phyloP scores from a whole-genome alignment of 1,140 invertebrate genomes.

The Callitettix versicolor region DNA sequence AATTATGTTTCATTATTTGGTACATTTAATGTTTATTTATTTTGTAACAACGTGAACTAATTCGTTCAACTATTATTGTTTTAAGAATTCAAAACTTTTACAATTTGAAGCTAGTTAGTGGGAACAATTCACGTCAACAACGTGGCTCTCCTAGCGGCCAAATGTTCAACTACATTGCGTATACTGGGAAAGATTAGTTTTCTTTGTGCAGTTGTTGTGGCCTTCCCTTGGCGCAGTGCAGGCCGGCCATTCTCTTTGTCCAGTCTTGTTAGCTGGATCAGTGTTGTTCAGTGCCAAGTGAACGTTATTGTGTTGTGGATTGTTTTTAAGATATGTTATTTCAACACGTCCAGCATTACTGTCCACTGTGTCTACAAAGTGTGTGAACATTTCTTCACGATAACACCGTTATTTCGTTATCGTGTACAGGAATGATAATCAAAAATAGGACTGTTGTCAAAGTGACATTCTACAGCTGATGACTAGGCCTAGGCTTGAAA shows the following conservation, averaged over 20 bases:
- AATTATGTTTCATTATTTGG: too few relatives aligned
- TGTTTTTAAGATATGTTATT: background rate
- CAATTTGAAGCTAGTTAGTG: too few relatives aligned
- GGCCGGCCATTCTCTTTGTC: background rate
- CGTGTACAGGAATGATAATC: background rate
- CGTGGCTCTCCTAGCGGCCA: too few relatives aligned
- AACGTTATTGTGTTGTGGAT: constrained; percentile 11
- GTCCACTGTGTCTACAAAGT: background rate
- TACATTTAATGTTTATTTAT: too few relatives aligned
- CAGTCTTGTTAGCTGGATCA: constrained; percentile 2
- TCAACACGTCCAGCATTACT: background rate
- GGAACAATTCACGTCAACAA: too few relatives aligned
- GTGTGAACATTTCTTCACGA: too few relatives aligned
- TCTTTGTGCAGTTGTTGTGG: constrained; percentile 6
- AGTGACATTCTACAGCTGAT: constrained; percentile 4
- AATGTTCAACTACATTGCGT: background rate
- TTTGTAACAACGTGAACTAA: too few relatives aligned
- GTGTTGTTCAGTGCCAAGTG: background rate
- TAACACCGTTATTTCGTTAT: background rate
- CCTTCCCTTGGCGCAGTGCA: background rate
- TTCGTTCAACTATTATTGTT: too few relatives aligned
- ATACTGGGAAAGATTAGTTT: constrained; percentile 12
- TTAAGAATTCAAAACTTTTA: too few relatives aligned
- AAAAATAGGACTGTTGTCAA: background rate
- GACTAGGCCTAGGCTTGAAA: constrained; percentile 8